Evolutionary conservation across 2,888 invertebrate genomes (phyloP).

Genomic region (Rotaria sp.): DNA sequence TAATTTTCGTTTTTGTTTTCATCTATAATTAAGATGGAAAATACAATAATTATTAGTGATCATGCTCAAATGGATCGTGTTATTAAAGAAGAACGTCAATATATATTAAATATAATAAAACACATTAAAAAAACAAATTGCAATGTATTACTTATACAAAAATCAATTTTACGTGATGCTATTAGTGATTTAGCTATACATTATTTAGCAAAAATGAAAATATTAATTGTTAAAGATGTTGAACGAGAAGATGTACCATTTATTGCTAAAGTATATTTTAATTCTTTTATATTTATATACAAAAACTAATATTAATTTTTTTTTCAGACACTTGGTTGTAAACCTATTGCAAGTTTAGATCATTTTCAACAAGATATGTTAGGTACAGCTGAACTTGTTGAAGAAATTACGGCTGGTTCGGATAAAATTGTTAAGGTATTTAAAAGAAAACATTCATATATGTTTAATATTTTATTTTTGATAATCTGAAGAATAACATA

Average conservation of each 20-base stretch:
- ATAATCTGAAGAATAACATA: no score
- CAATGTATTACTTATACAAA: slow-evolving; percentile 85
- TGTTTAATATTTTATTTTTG: background rate
- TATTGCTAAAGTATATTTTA: slow-evolving; percentile 66
- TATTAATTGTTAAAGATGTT: slow-evolving; percentile 92
- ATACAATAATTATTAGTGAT: slow-evolving; percentile 74
- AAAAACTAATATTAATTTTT: background rate
- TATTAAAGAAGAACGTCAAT: slow-evolving; percentile 88
- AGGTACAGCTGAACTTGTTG: slow-evolving; percentile 81
- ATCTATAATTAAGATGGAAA: slow-evolving; percentile 54
- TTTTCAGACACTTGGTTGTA: slow-evolving; percentile 63
- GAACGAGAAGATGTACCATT: slow-evolving; percentile 97
- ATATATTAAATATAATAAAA: slow-evolving; percentile 94
- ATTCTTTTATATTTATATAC: background rate
- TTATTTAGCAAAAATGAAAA: slow-evolving; percentile 95
- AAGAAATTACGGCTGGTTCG: slow-evolving; percentile 78
- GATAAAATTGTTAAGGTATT: slow-evolving; percentile 72
- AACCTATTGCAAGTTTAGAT: slow-evolving; percentile 95
- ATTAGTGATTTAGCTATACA: slow-evolving; percentile 91
- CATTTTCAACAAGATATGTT: slow-evolving; percentile 88
- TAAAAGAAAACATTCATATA: slow-evolving; percentile 52
- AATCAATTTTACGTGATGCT: slow-evolving; percentile 79
- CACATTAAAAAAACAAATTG: slow-evolving; percentile 97
- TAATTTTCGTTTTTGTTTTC: background rate
- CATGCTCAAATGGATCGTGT: slow-evolving; percentile 99